Conservation (phyloP, 2,888 invertebrate species). For the Desoria tigrina region DNA sequence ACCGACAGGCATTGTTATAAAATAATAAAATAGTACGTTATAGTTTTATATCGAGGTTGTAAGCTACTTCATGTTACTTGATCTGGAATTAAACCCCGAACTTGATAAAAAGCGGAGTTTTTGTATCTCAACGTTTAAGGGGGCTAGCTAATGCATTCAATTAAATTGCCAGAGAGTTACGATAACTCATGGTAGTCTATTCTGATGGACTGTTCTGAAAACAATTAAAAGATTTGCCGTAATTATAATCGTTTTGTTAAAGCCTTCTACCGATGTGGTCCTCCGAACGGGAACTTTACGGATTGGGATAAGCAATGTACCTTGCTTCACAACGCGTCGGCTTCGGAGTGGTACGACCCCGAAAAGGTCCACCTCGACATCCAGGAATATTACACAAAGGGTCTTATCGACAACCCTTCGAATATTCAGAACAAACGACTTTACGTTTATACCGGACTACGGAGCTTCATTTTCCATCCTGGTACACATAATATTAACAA, state of each 20-base stretch:
- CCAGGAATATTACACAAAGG: constrained; percentile 21
- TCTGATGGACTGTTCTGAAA: too few relatives aligned
- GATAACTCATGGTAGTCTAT: too few relatives aligned
- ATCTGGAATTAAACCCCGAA: too few relatives aligned
- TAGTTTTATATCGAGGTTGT: too few relatives aligned
- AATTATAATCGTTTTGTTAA: too few relatives aligned
- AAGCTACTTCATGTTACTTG: too few relatives aligned
- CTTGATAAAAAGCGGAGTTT: too few relatives aligned
- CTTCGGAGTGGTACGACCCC: constrained; percentile 25
- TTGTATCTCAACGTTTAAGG: too few relatives aligned
- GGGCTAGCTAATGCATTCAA: too few relatives aligned
- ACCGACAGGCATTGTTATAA: not conserved
- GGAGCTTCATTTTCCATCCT: constrained; percentile 29
- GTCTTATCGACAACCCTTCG: constrained; percentile 31
- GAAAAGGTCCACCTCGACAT: constrained; percentile 36
- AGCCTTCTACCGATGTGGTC: constrained; percentile 40
- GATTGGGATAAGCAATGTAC: constrained; percentile 35
- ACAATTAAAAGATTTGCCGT: too few relatives aligned
- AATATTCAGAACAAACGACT: constrained; percentile 32
- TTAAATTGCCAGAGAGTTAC: too few relatives aligned
- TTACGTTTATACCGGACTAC: constrained; percentile 37
- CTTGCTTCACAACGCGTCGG: constrained; percentile 19
- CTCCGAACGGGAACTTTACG: constrained; percentile 22
- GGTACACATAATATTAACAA: constrained; percentile 19
- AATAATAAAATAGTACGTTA: not conserved